phyloP scores from a whole-genome alignment of 2,113 vertebrate genomes.

The Bos javanicus region DNA sequence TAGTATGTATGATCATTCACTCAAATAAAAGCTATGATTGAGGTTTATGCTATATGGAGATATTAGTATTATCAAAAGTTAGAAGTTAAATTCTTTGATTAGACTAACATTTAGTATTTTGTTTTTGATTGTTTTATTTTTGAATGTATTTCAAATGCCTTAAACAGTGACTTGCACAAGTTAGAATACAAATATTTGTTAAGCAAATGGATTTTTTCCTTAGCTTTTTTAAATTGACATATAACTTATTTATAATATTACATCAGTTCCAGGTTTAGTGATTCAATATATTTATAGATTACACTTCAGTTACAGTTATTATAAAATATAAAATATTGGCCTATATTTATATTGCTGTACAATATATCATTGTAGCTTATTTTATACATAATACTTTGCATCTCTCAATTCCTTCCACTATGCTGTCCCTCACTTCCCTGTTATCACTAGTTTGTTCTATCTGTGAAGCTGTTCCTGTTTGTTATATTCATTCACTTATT shows the following conservation, averaged over 20 bases:
- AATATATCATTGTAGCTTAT: not conserved
- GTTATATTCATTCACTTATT: not conserved
- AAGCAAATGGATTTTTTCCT: not conserved
- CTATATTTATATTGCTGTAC: not conserved
- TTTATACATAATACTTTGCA: not conserved
- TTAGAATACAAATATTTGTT: not conserved
- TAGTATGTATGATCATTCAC: not conserved
- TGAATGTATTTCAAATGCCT: not conserved
- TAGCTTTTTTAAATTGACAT: not conserved
- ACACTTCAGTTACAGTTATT: not conserved
- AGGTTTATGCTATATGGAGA: not conserved
- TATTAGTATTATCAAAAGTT: not conserved
- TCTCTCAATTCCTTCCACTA: not conserved
- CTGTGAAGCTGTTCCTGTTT: not conserved
- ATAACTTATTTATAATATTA: not conserved
- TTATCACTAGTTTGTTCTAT: not conserved
- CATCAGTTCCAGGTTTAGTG: not conserved
- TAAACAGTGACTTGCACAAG: not conserved
- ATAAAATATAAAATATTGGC: not conserved
- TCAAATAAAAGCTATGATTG: not conserved
- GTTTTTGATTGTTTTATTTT: not conserved
- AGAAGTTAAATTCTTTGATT: not conserved
- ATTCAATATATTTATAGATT: not conserved
- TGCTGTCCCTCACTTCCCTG: not conserved
- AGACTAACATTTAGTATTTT: not conserved